These are phyloP conservation scores for Labrus mixtus DNA, from an alignment of 2,113 vertebrate species.

Conservation along the genomic window DNA sequence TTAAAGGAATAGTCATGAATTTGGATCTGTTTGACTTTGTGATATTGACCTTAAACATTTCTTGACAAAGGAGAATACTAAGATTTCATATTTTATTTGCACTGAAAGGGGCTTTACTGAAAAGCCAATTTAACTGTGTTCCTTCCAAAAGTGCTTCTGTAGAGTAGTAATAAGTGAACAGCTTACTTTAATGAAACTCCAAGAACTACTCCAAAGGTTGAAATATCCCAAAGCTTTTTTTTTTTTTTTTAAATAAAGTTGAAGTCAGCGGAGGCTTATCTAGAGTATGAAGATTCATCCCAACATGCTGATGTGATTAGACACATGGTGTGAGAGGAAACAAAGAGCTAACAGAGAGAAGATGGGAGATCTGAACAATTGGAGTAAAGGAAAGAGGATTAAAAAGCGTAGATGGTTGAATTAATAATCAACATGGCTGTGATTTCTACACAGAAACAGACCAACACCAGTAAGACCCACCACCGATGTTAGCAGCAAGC, in stretches of 20 bases:
- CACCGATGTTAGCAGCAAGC: slow-evolving; percentile 64
- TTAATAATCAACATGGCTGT: slow-evolving; percentile 45
- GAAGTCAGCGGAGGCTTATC: slow-evolving; percentile 53
- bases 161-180: neutral
- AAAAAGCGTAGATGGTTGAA: slow-evolving; percentile 23
- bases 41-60: slow-evolving; percentile 41
- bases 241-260: neutral
- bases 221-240: slow-evolving; percentile 2
- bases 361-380: slow-evolving; percentile 5
- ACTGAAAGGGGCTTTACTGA: slow-evolving; percentile 1
- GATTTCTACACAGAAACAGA: slow-evolving; percentile 34
- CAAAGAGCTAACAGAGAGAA: slow-evolving; percentile 14
- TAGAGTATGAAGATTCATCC: slow-evolving; percentile 41
- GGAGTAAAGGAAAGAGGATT: slow-evolving; percentile 11
- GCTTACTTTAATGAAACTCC: slow-evolving; percentile 19
- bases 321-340: slow-evolving; percentile 24
- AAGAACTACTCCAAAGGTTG: slow-evolving; percentile 16
- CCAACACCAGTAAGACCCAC: slow-evolving; percentile 45
- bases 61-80: slow-evolving; percentile 19
- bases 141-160: slow-evolving; percentile 3
- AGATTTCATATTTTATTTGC: slow-evolving; percentile 40
- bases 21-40: neutral
- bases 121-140: slow-evolving; percentile 11
- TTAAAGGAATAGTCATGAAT: neutral
- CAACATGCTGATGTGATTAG: slow-evolving; percentile 25